Base-by-base conservation (phyloP, 2,888 invertebrate genomes). In the Galerucella pusilla region DNA sequence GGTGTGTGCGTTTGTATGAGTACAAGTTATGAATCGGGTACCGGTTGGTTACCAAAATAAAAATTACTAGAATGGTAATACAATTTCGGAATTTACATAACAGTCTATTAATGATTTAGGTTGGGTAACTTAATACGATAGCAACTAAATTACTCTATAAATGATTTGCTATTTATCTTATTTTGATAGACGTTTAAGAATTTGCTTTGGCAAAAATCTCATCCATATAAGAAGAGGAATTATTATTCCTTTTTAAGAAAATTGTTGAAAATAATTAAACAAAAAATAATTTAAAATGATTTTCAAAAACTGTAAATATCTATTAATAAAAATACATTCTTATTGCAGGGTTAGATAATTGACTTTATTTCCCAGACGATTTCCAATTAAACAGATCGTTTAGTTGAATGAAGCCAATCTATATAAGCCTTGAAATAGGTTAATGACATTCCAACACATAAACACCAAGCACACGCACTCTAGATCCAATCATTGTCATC, bases 31-130 rank as follows among this genome's bases (percentile, higher is more conserved):
- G 67, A 71, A 74, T 68, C 73, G 57, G 14, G 68, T 74, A 77
- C 69, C 65, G 72, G 72, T 74, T 69, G 59, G 68, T 65, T 74
- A 71, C 68, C 54, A 12, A 75, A 12, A 68, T 73, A 76, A 73
- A 71, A 74, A 76, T 74, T 54, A 63, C 54, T 25, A 76, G 46
- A 28, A 71, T 74, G 71, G 67, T 68, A 75, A 71, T 71, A 66
- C 71, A 71, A 75, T 71, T 71, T 71, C 67, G 75, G 71, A 65
- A 75, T 75, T 75, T 75, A 75, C 70, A 71, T 74, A 74, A 74
- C 74, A 60, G 71, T 74, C 70, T 74, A 70, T 67, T 74, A 71
- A 68, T 57, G 46, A 68, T 68, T 68, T 74, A 74, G 74, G 74
- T 68, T 70, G 74, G 71, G 71, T 70, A 68, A 63, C 66, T 16